These are phyloP conservation scores for Schizaphis graminum DNA, from an alignment of 2,888 invertebrate species.

Conservation along the genomic window DNA sequence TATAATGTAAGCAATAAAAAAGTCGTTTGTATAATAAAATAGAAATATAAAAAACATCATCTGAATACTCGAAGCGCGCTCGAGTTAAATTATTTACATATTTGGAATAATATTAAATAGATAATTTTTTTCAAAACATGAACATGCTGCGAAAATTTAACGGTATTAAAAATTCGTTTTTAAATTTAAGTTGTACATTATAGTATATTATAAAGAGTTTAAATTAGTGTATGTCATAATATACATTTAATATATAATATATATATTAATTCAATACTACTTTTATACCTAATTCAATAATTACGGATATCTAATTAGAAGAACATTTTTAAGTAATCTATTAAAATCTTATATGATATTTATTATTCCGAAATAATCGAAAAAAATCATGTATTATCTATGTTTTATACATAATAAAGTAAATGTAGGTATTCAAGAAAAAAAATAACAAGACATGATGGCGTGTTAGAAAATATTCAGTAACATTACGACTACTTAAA, in stretches of 20 bases:
- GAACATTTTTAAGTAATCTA: not conserved
- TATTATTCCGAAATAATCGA: not conserved
- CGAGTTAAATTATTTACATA: not conserved
- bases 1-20: slow-evolving; percentile 31
- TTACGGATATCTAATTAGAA: not conserved
- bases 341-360: not conserved
- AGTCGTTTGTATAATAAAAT: slow-evolving; percentile 25
- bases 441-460: no score
- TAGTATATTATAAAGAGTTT: not conserved
- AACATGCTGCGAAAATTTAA: not conserved
- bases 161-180: not conserved
- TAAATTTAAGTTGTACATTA: not conserved
- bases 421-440: no score
- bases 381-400: not conserved
- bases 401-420: no score
- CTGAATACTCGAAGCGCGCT: not conserved
- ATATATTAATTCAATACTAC: not conserved
- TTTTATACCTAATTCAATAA: not conserved
- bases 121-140: not conserved
- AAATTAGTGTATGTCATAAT: not conserved
- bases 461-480: not conserved
- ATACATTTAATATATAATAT: not conserved
- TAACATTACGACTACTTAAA: not conserved
- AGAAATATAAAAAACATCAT: slow-evolving; percentile 4
- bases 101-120: not conserved